A percentile compares a stretch with the other conserved stretches of the same genome.
Evolutionary conservation across 1,140 invertebrate species (phyloP).

Genomic region (Zaprionus taronus): DNA sequence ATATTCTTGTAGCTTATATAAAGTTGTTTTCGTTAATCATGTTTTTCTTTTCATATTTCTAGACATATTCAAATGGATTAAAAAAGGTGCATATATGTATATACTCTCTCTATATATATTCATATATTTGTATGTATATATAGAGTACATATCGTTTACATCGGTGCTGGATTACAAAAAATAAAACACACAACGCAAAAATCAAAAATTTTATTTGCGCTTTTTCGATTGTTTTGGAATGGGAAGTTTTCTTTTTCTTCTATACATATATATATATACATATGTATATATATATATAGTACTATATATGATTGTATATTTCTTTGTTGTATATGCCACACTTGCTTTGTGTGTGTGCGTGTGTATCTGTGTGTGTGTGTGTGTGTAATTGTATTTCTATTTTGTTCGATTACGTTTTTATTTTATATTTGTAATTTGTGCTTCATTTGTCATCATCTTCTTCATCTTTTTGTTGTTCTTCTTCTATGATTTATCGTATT

Average conservation of each 20-base stretch:
- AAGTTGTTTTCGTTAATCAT: neutral
- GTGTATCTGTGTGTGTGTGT: constrained; percentile 3
- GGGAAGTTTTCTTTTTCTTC: neutral
- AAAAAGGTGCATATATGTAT: neutral
- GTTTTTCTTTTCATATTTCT: constrained; percentile 2
- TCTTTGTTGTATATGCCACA: neutral
- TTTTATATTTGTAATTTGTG: constrained; percentile 16
- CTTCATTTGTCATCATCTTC: constrained; percentile 19
- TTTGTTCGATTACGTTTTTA: constrained; percentile 2
- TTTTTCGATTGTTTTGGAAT: constrained; percentile 5
- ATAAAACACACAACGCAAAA: constrained; percentile 58
- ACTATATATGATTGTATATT: neutral
- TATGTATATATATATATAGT: neutral
- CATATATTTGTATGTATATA: neutral
- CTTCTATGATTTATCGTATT: constrained; percentile 10
- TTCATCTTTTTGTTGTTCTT: constrained; percentile 12
- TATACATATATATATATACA: neutral
- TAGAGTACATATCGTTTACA: neutral
- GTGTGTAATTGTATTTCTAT: constrained; percentile 7
- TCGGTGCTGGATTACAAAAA: constrained; percentile 22
- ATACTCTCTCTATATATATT: neutral
- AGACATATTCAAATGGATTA: neutral
- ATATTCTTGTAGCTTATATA: neutral
- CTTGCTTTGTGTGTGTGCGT: constrained; percentile 2
- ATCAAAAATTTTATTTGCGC: constrained; percentile 49